Evolutionary conservation across 2,113 vertebrate species (phyloP).

Genomic region (Panthera leo): DNA sequence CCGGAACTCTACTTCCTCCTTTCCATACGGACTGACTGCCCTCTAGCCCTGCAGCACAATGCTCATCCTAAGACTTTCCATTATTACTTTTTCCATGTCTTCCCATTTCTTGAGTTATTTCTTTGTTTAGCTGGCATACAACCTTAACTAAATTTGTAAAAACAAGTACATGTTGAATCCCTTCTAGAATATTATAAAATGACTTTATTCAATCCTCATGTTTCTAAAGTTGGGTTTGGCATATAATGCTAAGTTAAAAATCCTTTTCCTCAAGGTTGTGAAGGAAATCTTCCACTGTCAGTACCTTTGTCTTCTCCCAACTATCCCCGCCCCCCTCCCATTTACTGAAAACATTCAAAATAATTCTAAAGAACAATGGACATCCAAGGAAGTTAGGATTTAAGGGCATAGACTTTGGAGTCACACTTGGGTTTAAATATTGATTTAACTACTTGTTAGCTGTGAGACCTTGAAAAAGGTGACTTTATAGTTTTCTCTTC

Average conservation of each 20-base stretch:
- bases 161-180: neutral
- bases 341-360: neutral
- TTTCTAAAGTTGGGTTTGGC: neutral
- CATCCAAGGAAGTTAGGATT: neutral
- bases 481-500: slow-evolving; percentile 2
- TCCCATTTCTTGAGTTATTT: neutral
- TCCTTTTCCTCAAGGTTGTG: neutral
- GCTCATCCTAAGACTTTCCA: neutral
- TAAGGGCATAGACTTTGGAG: neutral
- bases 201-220: neutral
- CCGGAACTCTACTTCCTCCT: neutral
- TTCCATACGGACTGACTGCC: neutral
- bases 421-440: neutral
- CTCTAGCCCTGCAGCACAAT: neutral
- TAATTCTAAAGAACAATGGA: neutral
- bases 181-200: neutral
- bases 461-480: neutral
- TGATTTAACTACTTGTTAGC: neutral
- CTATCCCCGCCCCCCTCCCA: too few relatives aligned
- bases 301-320: neutral
- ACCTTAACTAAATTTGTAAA: neutral
- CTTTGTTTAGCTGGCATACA: neutral
- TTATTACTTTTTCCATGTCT: neutral
- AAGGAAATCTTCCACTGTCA: neutral
- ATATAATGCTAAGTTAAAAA: neutral